Base-by-base conservation (phyloP, 2,113 vertebrate genomes). In the Electrona antarctica region DNA sequence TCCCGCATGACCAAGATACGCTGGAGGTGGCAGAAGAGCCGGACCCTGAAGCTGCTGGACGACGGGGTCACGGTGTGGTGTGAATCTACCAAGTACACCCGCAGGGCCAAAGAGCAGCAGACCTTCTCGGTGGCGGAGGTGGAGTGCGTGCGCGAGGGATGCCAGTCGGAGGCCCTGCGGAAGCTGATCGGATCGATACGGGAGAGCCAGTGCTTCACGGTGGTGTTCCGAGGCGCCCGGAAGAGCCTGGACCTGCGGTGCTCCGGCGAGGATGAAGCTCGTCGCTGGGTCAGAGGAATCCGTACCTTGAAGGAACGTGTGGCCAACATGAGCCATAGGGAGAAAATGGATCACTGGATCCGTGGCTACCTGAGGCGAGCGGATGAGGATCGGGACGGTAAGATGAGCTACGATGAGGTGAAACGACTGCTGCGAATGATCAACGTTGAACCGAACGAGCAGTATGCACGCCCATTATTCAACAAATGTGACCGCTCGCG, bases 311-410 rank as follows among this genome's bases (percentile, higher is more conserved):
- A 95, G 78, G 90, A 88, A 0, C 85, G 92, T 8, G 93, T 95
- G 6, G 87, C 93, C 65, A 93, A 89, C 89, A 98, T 98, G 97
- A 97, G 87, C 83, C 98, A 99, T 85, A 88, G 90, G 0, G 97
- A 98, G 73, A 96, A 96, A 60, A 95, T 99, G 0, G 96, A 98
- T 74, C 97, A 99, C 75, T 99, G 97, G 97, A 98, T 99, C 89
- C 93, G 94, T 0, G 86, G 94, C 69, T 96, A 98, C 77, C 92
- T 99, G 87, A 94, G 87, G 77, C 91, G 91, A 55, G 97, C 97
- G 0, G 97, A 99, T 88, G 93, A 95, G 74, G 92, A 99, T 89
- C 94, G 94, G 77, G 97, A 99, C 52, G 95, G 96, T 55, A 97
- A 95, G 89, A 99, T 99, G 96, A 97, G 93, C 77, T 98, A 98